Percentiles rank a stretch among this genome's conserved stretches.
phyloP scores from a whole-genome alignment of 2,888 invertebrate species.

The Rhodophaea formosa region DNA sequence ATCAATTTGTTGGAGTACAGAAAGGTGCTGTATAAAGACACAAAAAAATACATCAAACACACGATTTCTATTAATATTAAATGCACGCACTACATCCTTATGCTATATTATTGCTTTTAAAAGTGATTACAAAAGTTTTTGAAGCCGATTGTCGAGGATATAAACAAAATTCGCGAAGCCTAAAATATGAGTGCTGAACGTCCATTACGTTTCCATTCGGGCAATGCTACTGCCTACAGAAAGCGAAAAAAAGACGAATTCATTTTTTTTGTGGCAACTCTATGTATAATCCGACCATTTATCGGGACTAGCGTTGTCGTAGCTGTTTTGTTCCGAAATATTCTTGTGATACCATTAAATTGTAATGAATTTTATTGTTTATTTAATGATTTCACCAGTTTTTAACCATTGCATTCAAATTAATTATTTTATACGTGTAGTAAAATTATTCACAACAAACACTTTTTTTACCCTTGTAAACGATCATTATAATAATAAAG shows the following conservation, averaged over 20 bases:
- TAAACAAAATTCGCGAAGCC: slow-evolving; percentile 75
- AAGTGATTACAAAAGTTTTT: slow-evolving; percentile 76
- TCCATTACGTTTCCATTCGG: slow-evolving; percentile 73
- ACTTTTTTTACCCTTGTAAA: too few relatives aligned
- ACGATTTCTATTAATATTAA: slow-evolving; percentile 54
- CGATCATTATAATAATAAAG: too few relatives aligned
- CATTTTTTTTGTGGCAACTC: slow-evolving; percentile 71
- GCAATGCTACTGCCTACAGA: slow-evolving; percentile 74
- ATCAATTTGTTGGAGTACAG: slow-evolving; percentile 44
- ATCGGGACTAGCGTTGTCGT: slow-evolving; percentile 27
- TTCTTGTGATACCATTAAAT: background rate
- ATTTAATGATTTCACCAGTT: too few relatives aligned
- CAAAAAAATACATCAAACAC: slow-evolving; percentile 54
- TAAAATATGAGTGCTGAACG: slow-evolving; percentile 65
- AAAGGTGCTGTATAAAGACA: slow-evolving; percentile 52
- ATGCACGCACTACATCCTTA: slow-evolving; percentile 69
- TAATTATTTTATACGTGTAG: too few relatives aligned
- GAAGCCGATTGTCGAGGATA: slow-evolving; percentile 73
- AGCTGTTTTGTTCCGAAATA: slow-evolving; percentile 32
- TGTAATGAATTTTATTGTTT: too few relatives aligned
- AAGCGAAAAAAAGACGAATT: slow-evolving; percentile 66
- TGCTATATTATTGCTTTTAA: slow-evolving; percentile 59
- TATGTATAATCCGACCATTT: slow-evolving; percentile 35
- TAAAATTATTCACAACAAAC: too few relatives aligned
- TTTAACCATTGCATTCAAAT: too few relatives aligned